Evolutionary conservation across 1,140 invertebrate genomes (phyloP).

Genomic region (Cryptotermes secundus): DNA sequence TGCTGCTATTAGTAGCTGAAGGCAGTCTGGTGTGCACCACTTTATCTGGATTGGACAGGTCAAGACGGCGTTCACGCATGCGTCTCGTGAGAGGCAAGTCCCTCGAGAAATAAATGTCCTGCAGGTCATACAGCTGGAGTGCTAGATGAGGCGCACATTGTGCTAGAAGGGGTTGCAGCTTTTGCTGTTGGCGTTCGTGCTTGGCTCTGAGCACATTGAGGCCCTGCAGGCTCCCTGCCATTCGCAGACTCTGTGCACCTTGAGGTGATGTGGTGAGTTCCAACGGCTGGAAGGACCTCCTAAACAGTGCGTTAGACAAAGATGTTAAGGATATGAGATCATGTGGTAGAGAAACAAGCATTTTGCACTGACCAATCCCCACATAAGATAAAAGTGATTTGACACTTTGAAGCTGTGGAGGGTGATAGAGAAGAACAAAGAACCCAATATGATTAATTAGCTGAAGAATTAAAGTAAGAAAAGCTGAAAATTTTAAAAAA

Average conservation of each 20-base stretch:
- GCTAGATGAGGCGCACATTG: slow-evolving; percentile 43
- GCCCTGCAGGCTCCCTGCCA: neutral
- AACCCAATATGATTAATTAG: no score
- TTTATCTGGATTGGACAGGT: neutral
- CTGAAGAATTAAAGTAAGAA: no score
- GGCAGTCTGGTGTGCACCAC: neutral
- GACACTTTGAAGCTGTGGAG: no score
- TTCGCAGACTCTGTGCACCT: neutral
- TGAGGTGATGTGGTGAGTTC: neutral
- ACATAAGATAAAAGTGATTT: no score
- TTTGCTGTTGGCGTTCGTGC: slow-evolving; percentile 22
- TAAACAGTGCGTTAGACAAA: neutral
- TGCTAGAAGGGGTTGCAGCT: slow-evolving; percentile 35
- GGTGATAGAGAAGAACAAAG: no score
- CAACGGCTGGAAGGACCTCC: slow-evolving; percentile 46
- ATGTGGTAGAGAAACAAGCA: neutral
- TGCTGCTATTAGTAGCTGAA: neutral
- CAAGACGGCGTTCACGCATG: slow-evolving; percentile 35
- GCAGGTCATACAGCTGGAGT: slow-evolving; percentile 40
- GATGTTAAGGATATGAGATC: neutral
- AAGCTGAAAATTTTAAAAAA: no score
- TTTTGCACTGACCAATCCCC: no score
- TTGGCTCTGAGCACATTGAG: slow-evolving; percentile 16
- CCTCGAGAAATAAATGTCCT: slow-evolving; percentile 38
- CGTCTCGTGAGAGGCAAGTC: slow-evolving; percentile 39